phyloP scores from a whole-genome alignment of 2,113 vertebrate species.

The Hypomesus transpacificus region DNA sequence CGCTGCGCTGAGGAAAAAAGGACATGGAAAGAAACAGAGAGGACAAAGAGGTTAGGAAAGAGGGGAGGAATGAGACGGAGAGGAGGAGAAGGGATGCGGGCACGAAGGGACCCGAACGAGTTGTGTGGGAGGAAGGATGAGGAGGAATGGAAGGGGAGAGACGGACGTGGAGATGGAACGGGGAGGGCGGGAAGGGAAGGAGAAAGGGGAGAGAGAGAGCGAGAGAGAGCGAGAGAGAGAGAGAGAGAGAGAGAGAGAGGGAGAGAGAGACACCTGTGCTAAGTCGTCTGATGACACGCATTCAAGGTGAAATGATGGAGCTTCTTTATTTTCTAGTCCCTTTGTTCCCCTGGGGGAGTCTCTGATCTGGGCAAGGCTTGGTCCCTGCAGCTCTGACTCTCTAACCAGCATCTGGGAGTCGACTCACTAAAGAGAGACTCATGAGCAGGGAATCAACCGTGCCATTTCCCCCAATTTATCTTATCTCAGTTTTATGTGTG shows the following conservation, averaged over 20 bases:
- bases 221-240: not conserved
- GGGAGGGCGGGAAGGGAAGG: not conserved
- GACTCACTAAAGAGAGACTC: no score
- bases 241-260: not conserved
- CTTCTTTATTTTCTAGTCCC: constrained; percentile 34
- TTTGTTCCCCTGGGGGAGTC: constrained; percentile 14
- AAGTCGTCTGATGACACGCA: constrained; percentile 36
- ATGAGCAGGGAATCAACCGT: constrained; percentile 2
- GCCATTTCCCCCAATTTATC: constrained; percentile 17
- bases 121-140: not conserved
- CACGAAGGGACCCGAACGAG: not conserved
- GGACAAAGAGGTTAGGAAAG: not conserved
- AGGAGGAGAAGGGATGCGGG: not conserved
- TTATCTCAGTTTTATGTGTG: constrained; percentile 3
- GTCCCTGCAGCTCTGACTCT: constrained; percentile 4
- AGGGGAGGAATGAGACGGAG: not conserved
- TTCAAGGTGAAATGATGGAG: constrained; percentile 50
- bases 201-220: not conserved
- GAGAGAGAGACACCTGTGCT: not conserved
- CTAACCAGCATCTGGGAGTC: not conserved
- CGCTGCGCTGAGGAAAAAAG: constrained; percentile 1
- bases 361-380: constrained; percentile 17
- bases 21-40: not conserved
- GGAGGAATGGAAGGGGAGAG: not conserved
- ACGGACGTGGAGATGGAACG: not conserved